These are phyloP conservation scores for Sorex araneus DNA, from an alignment of 2,113 vertebrate genomes.

Conservation along the genomic window DNA sequence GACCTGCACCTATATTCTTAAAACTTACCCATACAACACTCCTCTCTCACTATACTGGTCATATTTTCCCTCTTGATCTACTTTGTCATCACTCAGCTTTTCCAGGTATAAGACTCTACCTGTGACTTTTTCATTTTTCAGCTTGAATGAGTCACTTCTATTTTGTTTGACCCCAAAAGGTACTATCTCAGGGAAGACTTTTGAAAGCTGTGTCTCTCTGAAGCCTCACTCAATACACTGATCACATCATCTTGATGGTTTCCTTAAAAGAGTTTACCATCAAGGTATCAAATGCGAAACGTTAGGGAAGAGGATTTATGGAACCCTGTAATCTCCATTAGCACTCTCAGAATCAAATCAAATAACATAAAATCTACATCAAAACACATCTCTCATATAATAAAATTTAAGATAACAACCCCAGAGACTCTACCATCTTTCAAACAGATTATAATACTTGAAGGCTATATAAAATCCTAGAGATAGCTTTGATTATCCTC, in stretches of 20 bases:
- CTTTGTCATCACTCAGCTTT: background rate
- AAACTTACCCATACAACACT: background rate
- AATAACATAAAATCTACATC: constrained; percentile 9
- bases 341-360: constrained; percentile 21
- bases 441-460: background rate
- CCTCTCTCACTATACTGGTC: background rate
- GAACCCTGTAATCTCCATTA: background rate
- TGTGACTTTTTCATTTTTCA: background rate
- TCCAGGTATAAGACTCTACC: background rate
- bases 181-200: background rate
- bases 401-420: background rate
- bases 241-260: background rate
- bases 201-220: background rate
- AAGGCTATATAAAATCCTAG: background rate
- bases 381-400: background rate
- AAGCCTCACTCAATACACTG: background rate
- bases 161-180: background rate
- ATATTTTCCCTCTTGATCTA: background rate
- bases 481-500: background rate
- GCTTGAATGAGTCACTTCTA: background rate
- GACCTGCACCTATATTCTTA: background rate
- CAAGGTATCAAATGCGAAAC: background rate
- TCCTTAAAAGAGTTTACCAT: background rate
- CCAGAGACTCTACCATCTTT: background rate
- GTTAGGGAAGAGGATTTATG: background rate